Evolutionary conservation across 2,888 invertebrate genomes (phyloP).

Genomic region (Petrophora chlorosata): DNA sequence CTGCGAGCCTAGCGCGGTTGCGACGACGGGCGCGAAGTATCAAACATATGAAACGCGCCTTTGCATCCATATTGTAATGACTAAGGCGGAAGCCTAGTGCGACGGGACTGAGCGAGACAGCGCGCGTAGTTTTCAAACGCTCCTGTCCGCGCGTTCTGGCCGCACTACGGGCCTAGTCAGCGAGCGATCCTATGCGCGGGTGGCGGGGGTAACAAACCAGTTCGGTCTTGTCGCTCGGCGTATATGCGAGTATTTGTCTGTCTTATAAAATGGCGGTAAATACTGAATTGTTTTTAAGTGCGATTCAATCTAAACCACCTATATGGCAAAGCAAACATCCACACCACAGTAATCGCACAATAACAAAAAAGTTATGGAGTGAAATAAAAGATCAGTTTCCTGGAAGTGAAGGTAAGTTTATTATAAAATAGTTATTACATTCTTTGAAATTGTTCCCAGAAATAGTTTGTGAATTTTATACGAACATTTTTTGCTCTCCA

Average conservation of each 20-base stretch:
- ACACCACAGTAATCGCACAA: neutral
- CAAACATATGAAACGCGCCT: conserved; percentile 3
- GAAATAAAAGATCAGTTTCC: neutral
- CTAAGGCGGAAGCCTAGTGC: conserved; percentile 11
- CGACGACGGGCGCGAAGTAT: conserved; percentile 7
- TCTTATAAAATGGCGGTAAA: conserved; percentile 26
- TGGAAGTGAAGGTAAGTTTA: conserved; percentile 9
- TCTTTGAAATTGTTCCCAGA: conserved; percentile 30
- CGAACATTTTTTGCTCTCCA: conserved; percentile 31
- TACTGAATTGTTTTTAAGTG: conserved; percentile 29
- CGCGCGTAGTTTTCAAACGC: conserved; percentile 21
- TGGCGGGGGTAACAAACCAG: conserved; percentile 18
- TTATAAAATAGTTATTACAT: conserved; percentile 20
- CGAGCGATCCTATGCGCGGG: conserved; percentile 12
- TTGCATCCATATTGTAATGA: conserved; percentile 4
- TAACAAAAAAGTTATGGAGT: neutral
- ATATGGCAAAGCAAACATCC: neutral
- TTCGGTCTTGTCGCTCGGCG: conserved; percentile 4
- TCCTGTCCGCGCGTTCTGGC: conserved; percentile 12
- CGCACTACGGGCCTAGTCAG: conserved; percentile 26
- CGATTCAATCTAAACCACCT: conserved; percentile 15
- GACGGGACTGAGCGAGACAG: conserved; percentile 18
- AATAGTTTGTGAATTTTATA: conserved; percentile 32
- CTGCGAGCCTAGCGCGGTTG: conserved; percentile 7
- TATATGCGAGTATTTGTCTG: conserved; percentile 10